phyloP scores from a whole-genome alignment of 1,140 invertebrate species.

The Apis laboriosa region DNA sequence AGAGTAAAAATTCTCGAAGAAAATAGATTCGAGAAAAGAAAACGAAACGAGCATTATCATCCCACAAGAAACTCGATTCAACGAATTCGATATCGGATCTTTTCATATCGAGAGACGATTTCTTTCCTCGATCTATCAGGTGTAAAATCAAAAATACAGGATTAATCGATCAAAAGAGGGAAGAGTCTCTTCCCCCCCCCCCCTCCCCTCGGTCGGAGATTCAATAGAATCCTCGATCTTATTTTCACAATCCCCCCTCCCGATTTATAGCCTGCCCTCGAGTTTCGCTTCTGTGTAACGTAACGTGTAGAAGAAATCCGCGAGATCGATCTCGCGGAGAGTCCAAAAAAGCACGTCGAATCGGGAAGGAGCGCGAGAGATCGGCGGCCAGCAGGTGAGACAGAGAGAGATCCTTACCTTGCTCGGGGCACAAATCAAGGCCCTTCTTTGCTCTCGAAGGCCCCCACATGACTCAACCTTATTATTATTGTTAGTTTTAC shows the following conservation, averaged over 20 bases:
- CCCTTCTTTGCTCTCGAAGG: conserved; percentile 72
- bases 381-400: conserved; percentile 20
- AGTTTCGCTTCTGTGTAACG: conserved; percentile 24
- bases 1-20: too few species aligned
- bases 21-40: too few species aligned
- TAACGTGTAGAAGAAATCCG: background rate
- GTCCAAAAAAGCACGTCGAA: conserved; percentile 64
- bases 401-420: conserved; percentile 73
- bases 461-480: conserved; percentile 74
- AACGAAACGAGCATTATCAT: too few species aligned
- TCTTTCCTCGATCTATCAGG: too few species aligned
- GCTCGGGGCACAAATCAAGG: conserved; percentile 77
- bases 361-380: conserved; percentile 14
- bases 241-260: background rate
- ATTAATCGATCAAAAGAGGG: background rate
- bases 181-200: too few species aligned
- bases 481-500: conserved; percentile 71
- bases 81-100: too few species aligned
- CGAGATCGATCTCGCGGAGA: background rate
- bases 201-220: background rate
- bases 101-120: too few species aligned
- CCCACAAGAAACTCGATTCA: too few species aligned
- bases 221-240: background rate
- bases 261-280: conserved; percentile 6
- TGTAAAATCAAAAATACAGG: background rate